Evolutionary conservation across 2,888 invertebrate species (phyloP).

Genomic region (Eupsilia transversa): DNA sequence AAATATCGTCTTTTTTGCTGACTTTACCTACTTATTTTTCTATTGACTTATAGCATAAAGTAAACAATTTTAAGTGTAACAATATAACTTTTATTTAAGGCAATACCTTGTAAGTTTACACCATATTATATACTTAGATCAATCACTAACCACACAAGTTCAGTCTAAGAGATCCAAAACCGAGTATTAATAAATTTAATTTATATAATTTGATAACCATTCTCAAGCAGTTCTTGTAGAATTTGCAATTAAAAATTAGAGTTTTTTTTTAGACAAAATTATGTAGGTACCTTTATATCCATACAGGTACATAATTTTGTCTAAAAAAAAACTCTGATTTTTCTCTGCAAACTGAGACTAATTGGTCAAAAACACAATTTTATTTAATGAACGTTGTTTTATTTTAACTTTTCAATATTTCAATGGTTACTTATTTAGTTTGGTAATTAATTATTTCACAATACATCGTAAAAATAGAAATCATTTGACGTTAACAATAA

Average conservation of each 20-base stretch:
- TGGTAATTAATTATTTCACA: background rate
- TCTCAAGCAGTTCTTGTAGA: background rate
- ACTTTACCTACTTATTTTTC: background rate
- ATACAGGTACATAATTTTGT: no score
- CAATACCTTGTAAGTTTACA: slow-evolving; percentile 10
- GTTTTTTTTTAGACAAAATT: background rate
- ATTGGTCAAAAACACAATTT: no score
- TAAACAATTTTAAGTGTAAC: background rate
- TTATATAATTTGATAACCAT: slow-evolving; percentile 1
- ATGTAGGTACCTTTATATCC: no score
- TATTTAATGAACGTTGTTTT: background rate
- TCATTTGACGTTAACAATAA: slow-evolving; percentile 2
- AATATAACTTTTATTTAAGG: background rate
- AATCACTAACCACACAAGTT: slow-evolving; percentile 67
- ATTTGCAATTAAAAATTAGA: slow-evolving; percentile 17
- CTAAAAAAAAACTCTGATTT: no score
- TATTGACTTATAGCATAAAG: background rate
- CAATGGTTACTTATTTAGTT: background rate
- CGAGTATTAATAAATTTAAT: slow-evolving; percentile 36
- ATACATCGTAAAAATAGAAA: background rate
- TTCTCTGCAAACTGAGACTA: no score
- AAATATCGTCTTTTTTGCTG: background rate
- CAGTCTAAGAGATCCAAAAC: slow-evolving; percentile 63
- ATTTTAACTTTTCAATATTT: background rate
- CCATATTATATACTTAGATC: slow-evolving; percentile 27